Conservation (phyloP, 53 echinoderm and acorn worm genomes). For the Astropecten irregularis region DNA sequence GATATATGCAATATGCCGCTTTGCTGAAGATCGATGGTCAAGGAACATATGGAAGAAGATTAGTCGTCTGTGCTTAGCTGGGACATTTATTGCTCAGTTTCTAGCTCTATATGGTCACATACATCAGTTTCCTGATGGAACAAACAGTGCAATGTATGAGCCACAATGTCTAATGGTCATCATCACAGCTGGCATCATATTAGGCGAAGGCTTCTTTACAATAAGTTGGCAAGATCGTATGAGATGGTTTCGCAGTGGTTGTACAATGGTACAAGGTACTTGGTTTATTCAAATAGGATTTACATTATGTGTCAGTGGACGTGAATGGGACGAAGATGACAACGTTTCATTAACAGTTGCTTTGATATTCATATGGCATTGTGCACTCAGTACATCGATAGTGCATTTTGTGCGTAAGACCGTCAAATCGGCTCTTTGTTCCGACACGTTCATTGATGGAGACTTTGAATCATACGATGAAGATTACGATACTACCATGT, state of each 20-base stretch:
- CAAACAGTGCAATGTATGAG: constrained; percentile 87
- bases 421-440: constrained; percentile 68
- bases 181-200: constrained; percentile 63
- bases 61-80: constrained; percentile 63
- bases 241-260: constrained; percentile 70
- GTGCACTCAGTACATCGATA: constrained; percentile 67
- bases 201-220: constrained; percentile 71
- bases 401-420: constrained; percentile 81
- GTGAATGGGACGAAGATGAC: constrained; percentile 83
- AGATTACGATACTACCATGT: constrained; percentile 1
- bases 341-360: constrained; percentile 73
- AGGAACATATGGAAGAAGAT: background rate
- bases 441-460: constrained; percentile 65
- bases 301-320: constrained; percentile 83
- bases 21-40: constrained; percentile 31
- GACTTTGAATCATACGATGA: constrained; percentile 43
- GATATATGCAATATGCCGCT: constrained; percentile 29
- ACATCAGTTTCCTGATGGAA: constrained; percentile 53
- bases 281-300: constrained; percentile 84
- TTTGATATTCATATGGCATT: constrained; percentile 82
- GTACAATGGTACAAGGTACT: constrained; percentile 80
- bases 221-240: constrained; percentile 34
- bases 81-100: constrained; percentile 79
- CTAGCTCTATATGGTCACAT: constrained; percentile 71
- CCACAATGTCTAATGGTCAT: constrained; percentile 70